Conservation (phyloP, 2,113 vertebrate species). For the Leucopternis melanops region DNA sequence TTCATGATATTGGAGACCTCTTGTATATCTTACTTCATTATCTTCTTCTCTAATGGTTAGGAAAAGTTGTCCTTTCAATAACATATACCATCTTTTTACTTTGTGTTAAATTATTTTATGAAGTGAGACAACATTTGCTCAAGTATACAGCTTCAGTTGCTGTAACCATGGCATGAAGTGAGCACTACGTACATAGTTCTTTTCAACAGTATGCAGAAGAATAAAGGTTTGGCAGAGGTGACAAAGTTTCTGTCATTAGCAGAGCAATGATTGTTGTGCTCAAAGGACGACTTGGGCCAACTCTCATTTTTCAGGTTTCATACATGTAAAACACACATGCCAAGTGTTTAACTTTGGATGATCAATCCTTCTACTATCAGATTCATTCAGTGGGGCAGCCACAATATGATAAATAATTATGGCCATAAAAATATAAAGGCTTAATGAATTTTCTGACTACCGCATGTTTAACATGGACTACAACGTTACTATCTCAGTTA, state of each 20-base stretch:
- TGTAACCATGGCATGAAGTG: not conserved
- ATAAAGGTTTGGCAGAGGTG: not conserved
- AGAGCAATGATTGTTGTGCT: not conserved
- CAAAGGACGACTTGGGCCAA: not conserved
- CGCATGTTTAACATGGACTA: not conserved
- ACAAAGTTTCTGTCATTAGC: not conserved
- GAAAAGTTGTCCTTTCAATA: not conserved
- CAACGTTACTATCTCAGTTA: not conserved
- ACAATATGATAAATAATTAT: not conserved
- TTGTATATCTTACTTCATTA: not conserved
- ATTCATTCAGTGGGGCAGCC: not conserved
- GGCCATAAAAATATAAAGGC: not conserved
- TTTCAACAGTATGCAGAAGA: not conserved
- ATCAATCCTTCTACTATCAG: not conserved
- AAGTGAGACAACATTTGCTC: not conserved
- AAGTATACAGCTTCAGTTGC: not conserved
- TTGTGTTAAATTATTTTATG: not conserved
- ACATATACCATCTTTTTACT: not conserved
- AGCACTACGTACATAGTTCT: not conserved
- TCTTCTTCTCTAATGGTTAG: not conserved
- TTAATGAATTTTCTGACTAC: not conserved
- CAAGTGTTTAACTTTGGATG: not conserved
- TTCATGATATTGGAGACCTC: not conserved
- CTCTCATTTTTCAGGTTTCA: not conserved
- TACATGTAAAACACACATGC: not conserved